A percentile compares a stretch with the other conserved stretches of the same genome.
Conservation (phyloP, 2,797 vertebrate species). For the Coluber constrictor region DNA sequence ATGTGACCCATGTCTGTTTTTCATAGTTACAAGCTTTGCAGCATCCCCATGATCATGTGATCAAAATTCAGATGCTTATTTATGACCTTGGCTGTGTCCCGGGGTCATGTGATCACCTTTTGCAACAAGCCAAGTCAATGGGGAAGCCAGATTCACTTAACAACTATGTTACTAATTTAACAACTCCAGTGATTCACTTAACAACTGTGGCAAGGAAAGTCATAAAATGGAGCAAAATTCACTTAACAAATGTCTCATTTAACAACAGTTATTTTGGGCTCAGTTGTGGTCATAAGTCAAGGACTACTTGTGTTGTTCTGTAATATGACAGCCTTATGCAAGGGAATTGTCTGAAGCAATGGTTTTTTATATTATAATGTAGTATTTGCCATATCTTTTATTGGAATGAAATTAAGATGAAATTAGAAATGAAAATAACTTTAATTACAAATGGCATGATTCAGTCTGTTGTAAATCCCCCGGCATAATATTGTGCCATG, state of each 20-base stretch:
- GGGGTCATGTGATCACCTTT: neutral
- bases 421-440: constrained; percentile 69
- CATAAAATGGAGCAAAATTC: neutral
- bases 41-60: neutral
- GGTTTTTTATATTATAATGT: constrained; percentile 42
- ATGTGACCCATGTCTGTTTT: neutral
- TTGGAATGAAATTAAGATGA: constrained; percentile 62
- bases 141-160: neutral
- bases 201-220: neutral
- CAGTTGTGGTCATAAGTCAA: neutral
- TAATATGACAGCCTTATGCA: neutral
- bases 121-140: neutral
- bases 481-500: constrained; percentile 70
- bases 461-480: constrained; percentile 66
- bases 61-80: neutral
- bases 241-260: neutral
- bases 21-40: neutral
- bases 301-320: neutral
- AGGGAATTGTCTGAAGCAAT: constrained; percentile 56
- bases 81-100: neutral
- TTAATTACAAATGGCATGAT: constrained; percentile 66
- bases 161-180: neutral
- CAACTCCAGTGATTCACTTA: neutral
- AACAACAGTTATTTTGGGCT: neutral
- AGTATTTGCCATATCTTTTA: constrained; percentile 65